phyloP scores from a whole-genome alignment of 2,888 invertebrate species.

The Drosophila pseudotakahashii region DNA sequence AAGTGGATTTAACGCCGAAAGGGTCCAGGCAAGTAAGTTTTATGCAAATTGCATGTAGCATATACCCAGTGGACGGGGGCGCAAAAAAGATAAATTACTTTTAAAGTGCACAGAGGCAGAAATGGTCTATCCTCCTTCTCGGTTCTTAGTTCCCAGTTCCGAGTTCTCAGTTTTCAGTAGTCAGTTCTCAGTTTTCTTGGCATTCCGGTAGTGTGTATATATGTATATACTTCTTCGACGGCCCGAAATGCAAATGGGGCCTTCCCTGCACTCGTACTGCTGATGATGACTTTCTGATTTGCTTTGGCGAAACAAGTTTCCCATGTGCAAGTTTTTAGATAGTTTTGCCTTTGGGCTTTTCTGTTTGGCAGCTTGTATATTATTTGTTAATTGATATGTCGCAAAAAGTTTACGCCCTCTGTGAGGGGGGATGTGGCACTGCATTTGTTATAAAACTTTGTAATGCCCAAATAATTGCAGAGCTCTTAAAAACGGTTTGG shows the following conservation, averaged over 20 bases:
- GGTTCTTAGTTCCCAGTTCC: background rate
- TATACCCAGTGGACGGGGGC: slow-evolving; percentile 35
- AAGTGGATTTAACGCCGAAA: slow-evolving; percentile 69
- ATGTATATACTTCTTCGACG: slow-evolving; percentile 46
- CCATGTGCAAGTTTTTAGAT: slow-evolving; percentile 51
- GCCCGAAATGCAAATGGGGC: slow-evolving; percentile 61
- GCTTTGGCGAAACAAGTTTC: slow-evolving; percentile 68
- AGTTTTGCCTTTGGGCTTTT: slow-evolving; percentile 52
- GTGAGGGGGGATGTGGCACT: background rate
- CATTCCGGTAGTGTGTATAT: background rate
- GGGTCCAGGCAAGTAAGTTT: slow-evolving; percentile 60
- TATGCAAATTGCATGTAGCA: slow-evolving; percentile 73
- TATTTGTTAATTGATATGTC: slow-evolving; percentile 77
- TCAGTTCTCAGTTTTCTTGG: background rate
- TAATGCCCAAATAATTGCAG: slow-evolving; percentile 61
- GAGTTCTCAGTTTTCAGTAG: background rate
- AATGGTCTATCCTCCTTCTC: slow-evolving; percentile 16
- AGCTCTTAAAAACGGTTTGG: slow-evolving; percentile 44
- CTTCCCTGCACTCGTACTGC: slow-evolving; percentile 50
- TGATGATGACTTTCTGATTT: slow-evolving; percentile 76
- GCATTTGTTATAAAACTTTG: slow-evolving; percentile 43
- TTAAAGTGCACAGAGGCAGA: slow-evolving; percentile 64
- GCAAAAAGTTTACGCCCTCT: slow-evolving; percentile 56
- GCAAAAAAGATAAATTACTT: slow-evolving; percentile 74
- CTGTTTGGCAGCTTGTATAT: slow-evolving; percentile 70